Conservation (phyloP, 2,113 vertebrate genomes). For the Leucosticte australis region DNA sequence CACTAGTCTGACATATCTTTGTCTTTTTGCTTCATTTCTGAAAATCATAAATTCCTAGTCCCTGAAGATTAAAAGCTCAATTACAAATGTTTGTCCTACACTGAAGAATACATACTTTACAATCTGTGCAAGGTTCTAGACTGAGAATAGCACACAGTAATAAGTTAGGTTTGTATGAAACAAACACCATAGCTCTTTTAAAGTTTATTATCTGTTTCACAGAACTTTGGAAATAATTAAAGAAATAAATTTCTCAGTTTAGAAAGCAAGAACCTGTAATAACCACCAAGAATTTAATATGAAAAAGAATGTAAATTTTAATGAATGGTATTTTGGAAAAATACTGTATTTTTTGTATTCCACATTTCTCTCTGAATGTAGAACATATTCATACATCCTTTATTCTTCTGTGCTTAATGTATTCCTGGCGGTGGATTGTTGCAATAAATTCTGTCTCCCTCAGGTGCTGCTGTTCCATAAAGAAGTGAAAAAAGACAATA, state of each 20-base stretch:
- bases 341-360: not conserved
- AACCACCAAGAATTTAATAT: not conserved
- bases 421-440: not conserved
- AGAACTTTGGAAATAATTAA: not conserved
- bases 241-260: not conserved
- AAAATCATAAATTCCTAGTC: not conserved
- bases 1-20: not conserved
- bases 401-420: not conserved
- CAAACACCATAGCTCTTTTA: not conserved
- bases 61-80: not conserved
- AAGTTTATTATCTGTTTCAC: not conserved
- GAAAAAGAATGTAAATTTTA: not conserved
- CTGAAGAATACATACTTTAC: not conserved
- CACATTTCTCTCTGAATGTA: not conserved
- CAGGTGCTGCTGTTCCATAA: not conserved
- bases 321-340: not conserved
- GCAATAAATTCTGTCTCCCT: slow-evolving; percentile 1
- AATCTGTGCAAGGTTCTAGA: not conserved
- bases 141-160: not conserved
- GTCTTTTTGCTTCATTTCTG: not conserved
- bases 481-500: not conserved
- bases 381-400: not conserved
- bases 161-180: not conserved
- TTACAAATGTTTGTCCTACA: not conserved
- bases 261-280: not conserved